These are phyloP conservation scores for Zapus hudsonius DNA, from an alignment of 2,113 vertebrate species.

Conservation along the genomic window DNA sequence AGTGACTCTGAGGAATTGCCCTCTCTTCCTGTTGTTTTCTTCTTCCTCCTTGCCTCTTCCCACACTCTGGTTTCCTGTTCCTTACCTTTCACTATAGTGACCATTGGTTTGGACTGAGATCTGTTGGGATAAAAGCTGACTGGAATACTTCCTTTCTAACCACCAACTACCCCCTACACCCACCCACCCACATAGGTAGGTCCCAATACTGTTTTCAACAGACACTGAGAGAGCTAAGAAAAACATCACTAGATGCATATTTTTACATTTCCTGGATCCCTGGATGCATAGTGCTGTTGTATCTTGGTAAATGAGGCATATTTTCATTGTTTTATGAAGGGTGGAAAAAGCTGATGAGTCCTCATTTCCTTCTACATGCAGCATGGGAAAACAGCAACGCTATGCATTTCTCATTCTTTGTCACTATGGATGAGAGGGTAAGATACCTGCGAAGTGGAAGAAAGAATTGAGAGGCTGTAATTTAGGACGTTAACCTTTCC, in stretches of 20 bases:
- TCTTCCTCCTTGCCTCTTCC: not conserved
- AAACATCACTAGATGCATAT: slow-evolving; percentile 9
- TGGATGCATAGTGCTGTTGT: slow-evolving; percentile 23
- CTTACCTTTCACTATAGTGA: not conserved
- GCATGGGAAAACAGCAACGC: slow-evolving; percentile 24
- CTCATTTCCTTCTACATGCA: slow-evolving; percentile 43
- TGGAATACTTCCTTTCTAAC: no score
- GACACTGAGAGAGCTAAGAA: not conserved
- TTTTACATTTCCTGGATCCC: slow-evolving; percentile 53
- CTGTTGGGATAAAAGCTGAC: no score
- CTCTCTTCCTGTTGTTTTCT: not conserved
- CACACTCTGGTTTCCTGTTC: not conserved
- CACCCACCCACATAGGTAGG: no score
- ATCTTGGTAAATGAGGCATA: slow-evolving; percentile 20
- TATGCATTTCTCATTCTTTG: slow-evolving; percentile 32
- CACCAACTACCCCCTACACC: not conserved
- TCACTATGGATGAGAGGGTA: not conserved
- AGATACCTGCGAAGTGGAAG: slow-evolving; percentile 65
- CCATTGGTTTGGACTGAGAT: not conserved
- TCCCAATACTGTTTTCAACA: not conserved
- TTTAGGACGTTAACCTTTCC: slow-evolving; percentile 61
- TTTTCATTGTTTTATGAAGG: slow-evolving; percentile 70
- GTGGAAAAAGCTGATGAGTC: slow-evolving; percentile 51
- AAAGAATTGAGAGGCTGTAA: slow-evolving; percentile 50
- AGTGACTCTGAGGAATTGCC: not conserved